phyloP scores from a whole-genome alignment of 2,888 invertebrate species.

The Cataglyphis cursor region DNA sequence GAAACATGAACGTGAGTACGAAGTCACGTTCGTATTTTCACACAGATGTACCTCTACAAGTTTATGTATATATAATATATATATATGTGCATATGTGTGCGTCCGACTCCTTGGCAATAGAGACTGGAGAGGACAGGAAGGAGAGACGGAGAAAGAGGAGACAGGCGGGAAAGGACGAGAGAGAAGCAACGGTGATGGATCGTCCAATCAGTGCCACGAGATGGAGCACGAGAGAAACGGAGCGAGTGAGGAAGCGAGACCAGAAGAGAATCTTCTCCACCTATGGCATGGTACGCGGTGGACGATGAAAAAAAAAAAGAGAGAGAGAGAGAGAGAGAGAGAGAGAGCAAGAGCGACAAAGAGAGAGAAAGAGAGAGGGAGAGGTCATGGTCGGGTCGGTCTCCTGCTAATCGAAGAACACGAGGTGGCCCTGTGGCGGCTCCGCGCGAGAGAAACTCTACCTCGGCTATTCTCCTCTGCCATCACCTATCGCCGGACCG shows the following conservation, averaged over 20 bases:
- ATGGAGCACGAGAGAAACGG: slow-evolving; percentile 85
- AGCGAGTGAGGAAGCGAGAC: slow-evolving; percentile 71
- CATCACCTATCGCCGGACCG: slow-evolving; percentile 41
- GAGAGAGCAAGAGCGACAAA: slow-evolving; percentile 78
- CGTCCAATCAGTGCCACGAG: slow-evolving; percentile 89
- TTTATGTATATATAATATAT: background rate
- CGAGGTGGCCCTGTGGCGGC: slow-evolving; percentile 72
- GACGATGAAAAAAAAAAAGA: slow-evolving; percentile 66
- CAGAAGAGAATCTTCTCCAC: slow-evolving; percentile 76
- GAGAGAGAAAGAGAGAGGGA: slow-evolving; percentile 69
- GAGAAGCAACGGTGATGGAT: slow-evolving; percentile 88
- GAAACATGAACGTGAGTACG: slow-evolving; percentile 11
- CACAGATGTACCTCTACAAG: background rate
- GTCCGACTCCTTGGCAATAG: slow-evolving; percentile 74
- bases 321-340: background rate
- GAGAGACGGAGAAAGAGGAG: slow-evolving; percentile 69
- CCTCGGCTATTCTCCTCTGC: slow-evolving; percentile 51
- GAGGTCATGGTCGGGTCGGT: slow-evolving; percentile 87
- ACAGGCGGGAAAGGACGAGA: slow-evolving; percentile 60
- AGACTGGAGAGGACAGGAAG: slow-evolving; percentile 70
- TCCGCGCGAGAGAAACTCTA: slow-evolving; percentile 66
- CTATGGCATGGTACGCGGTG: slow-evolving; percentile 77
- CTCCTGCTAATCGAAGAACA: slow-evolving; percentile 86
- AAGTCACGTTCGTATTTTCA: background rate
- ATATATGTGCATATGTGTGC: slow-evolving; percentile 55